Evolutionary conservation across 2,797 vertebrate species (phyloP).

Genomic region (Champsocephalus gunnari): DNA sequence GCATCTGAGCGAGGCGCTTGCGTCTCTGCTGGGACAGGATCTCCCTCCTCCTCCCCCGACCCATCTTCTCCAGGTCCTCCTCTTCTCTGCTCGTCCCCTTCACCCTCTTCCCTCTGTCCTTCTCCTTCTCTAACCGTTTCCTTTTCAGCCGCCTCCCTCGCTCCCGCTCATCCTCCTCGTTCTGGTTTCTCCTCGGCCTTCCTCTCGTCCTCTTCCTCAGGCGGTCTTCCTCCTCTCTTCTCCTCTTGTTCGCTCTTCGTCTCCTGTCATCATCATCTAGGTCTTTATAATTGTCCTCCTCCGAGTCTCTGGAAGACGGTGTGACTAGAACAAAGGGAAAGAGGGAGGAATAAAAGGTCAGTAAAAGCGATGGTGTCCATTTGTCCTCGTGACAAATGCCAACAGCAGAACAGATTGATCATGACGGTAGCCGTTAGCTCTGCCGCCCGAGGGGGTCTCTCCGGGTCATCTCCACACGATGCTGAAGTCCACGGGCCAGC

Average conservation of each 20-base stretch:
- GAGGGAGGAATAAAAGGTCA: not conserved
- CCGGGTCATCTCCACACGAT: no score
- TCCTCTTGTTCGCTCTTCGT: conserved; percentile 71
- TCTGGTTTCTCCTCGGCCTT: conserved; percentile 47
- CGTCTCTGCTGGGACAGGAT: conserved; percentile 74
- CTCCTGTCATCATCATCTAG: conserved; percentile 76
- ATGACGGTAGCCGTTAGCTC: no score
- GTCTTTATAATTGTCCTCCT: conserved; percentile 83
- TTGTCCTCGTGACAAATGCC: not conserved
- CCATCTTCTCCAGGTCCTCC: conserved; percentile 77
- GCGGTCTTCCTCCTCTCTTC: conserved; percentile 51
- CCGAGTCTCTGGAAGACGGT: conserved; percentile 79
- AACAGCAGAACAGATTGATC: not conserved
- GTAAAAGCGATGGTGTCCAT: not conserved
- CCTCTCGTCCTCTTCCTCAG: conserved; percentile 32
- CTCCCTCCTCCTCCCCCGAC: conserved; percentile 79
- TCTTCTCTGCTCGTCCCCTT: conserved; percentile 56
- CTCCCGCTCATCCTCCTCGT: conserved; percentile 53
- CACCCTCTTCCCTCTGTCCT: conserved; percentile 46
- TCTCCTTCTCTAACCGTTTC: conserved; percentile 66
- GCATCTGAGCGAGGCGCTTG: conserved; percentile 74
- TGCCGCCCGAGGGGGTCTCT: no score
- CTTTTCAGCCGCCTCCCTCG: conserved; percentile 60
- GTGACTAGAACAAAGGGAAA: conserved; percentile 50
- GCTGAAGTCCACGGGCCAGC: no score